phyloP scores from a whole-genome alignment of 2,113 vertebrate species.

The Oceanodroma tethys region DNA sequence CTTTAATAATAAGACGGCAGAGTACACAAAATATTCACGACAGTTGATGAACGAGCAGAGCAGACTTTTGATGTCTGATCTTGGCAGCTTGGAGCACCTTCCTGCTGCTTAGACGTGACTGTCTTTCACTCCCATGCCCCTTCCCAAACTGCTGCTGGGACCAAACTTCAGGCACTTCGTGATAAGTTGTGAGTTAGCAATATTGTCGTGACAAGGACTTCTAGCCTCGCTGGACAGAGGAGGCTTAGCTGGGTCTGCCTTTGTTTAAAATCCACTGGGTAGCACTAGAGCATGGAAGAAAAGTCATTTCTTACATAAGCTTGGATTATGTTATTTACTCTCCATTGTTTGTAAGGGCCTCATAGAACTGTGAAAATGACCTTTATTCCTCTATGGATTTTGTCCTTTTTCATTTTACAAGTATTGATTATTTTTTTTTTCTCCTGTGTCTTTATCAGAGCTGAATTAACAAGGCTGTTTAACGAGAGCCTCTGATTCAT shows the following conservation, averaged over 20 bases:
- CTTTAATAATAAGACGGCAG: background rate
- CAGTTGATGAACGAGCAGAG: background rate
- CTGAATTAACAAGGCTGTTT: constrained; percentile 52
- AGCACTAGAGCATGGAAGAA: constrained; percentile 36
- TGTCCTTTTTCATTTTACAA: constrained; percentile 49
- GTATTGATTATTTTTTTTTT: constrained; percentile 31
- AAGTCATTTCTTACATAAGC: constrained; percentile 29
- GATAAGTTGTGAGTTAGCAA: background rate
- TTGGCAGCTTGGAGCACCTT: background rate
- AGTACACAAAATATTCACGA: background rate
- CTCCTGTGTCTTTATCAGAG: constrained; percentile 30
- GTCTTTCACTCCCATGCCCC: background rate
- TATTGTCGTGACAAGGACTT: background rate
- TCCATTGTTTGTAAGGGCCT: constrained; percentile 29
- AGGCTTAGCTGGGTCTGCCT: background rate
- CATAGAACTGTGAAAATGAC: constrained; percentile 27
- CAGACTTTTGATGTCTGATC: background rate
- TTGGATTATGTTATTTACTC: constrained; percentile 56
- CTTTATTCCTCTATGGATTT: constrained; percentile 60
- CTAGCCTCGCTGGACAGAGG: background rate
- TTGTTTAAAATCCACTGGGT: constrained; percentile 16
- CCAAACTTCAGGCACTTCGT: background rate
- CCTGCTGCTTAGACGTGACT: background rate
- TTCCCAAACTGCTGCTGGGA: background rate
- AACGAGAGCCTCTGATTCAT: constrained; percentile 46